These are phyloP conservation scores for Theristicus caerulescens DNA, from an alignment of 2,113 vertebrate species.

Conservation along the genomic window DNA sequence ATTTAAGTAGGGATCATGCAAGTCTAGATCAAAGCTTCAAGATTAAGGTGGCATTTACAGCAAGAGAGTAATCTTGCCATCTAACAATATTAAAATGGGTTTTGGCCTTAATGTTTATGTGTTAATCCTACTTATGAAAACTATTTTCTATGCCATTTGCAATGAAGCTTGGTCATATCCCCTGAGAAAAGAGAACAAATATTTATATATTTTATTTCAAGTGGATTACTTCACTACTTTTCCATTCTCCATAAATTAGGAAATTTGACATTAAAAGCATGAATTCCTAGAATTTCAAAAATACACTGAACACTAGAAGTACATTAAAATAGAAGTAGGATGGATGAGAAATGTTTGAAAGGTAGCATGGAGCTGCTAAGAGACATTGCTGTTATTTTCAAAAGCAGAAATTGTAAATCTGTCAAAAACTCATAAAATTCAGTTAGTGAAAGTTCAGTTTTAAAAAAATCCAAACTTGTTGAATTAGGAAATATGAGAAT, in stretches of 20 bases:
- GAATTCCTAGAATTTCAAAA: neutral
- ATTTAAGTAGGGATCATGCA: neutral
- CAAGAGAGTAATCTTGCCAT: neutral
- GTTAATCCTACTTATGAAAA: neutral
- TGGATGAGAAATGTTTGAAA: neutral
- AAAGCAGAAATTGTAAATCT: neutral
- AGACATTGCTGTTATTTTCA: neutral
- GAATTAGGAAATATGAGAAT: neutral
- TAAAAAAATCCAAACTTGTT: neutral
- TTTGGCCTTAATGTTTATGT: neutral
- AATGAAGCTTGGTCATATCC: neutral
- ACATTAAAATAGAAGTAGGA: neutral
- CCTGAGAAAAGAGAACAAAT: neutral
- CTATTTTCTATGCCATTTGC: neutral
- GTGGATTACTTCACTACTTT: neutral
- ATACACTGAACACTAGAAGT: neutral
- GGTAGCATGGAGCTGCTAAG: neutral
- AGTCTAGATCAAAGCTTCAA: neutral
- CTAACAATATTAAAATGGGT: neutral
- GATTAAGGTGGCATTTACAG: neutral
- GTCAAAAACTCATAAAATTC: neutral
- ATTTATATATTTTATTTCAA: neutral
- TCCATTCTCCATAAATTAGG: neutral
- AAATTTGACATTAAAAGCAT: neutral
- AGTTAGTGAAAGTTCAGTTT: neutral